Evolutionary conservation across 1,140 invertebrate species (phyloP).

Genomic region (Papilio polytes): DNA sequence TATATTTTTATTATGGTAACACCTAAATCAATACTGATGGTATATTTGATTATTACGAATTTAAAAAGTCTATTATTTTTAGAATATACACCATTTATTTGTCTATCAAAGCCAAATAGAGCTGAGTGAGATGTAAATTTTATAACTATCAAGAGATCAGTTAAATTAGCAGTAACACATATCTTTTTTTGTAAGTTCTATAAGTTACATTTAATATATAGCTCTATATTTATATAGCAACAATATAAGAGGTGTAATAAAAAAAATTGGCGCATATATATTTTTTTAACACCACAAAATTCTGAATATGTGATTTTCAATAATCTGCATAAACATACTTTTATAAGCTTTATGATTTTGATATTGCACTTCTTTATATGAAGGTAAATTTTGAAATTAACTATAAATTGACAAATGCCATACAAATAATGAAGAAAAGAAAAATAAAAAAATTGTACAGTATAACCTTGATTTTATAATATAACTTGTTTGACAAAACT

Average conservation of each 20-base stretch:
- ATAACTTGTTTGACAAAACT: background rate
- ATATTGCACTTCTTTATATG: background rate
- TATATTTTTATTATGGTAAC: background rate
- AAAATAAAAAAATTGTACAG: background rate
- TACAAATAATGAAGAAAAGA: background rate
- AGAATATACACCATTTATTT: background rate
- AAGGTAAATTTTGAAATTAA: background rate
- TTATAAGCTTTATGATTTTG: too few relatives aligned
- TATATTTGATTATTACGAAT: background rate
- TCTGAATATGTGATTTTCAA: too few relatives aligned
- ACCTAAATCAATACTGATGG: background rate
- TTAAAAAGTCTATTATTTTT: background rate
- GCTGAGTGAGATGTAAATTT: background rate
- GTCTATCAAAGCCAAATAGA: background rate
- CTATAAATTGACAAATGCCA: background rate
- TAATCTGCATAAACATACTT: too few relatives aligned
- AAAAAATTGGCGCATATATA: too few relatives aligned
- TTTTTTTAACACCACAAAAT: too few relatives aligned
- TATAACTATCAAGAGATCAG: background rate
- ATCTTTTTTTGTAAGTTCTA: background rate
- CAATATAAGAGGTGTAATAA: background rate
- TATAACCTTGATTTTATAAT: slow-evolving; percentile 5
- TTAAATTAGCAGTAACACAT: too few relatives aligned
- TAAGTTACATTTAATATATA: background rate
- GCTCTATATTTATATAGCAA: background rate